Conservation (phyloP, 2,113 vertebrate species). For the Ptyas mucosa region DNA sequence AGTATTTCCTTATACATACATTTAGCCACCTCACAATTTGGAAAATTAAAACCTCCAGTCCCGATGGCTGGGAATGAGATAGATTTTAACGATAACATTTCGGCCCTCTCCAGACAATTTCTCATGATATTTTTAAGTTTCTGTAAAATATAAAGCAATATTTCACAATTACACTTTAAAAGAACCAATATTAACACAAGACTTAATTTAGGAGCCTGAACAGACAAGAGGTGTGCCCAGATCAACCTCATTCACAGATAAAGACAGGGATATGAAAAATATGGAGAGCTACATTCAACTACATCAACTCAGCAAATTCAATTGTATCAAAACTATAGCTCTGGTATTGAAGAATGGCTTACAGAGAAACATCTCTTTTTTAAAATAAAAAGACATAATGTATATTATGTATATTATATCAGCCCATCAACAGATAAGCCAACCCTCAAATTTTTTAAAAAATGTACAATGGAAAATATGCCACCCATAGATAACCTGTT, state of each 20-base stretch:
- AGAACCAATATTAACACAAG: background rate
- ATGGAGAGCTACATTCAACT: no score
- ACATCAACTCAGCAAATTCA: background rate
- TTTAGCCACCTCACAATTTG: slow-evolving; percentile 69
- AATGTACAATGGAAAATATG: background rate
- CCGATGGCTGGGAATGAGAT: slow-evolving; percentile 87
- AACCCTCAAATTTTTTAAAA: background rate
- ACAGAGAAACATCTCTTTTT: background rate
- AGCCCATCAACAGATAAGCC: background rate
- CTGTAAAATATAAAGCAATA: slow-evolving; percentile 64
- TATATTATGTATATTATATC: background rate
- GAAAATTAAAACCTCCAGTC: slow-evolving; percentile 82
- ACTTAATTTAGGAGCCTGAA: background rate
- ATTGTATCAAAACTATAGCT: background rate
- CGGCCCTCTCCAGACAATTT: slow-evolving; percentile 73
- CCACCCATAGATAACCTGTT: background rate
- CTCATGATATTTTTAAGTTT: slow-evolving; percentile 65
- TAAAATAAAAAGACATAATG: background rate
- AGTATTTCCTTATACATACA: slow-evolving; percentile 72
- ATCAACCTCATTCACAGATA: background rate
- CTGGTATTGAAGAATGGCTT: background rate
- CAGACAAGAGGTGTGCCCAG: background rate
- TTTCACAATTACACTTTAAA: background rate
- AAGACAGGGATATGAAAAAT: background rate
- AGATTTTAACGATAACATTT: slow-evolving; percentile 64